These are phyloP conservation scores for Halyomorpha halys DNA, from an alignment of 1,140 invertebrate species.

Conservation along the genomic window DNA sequence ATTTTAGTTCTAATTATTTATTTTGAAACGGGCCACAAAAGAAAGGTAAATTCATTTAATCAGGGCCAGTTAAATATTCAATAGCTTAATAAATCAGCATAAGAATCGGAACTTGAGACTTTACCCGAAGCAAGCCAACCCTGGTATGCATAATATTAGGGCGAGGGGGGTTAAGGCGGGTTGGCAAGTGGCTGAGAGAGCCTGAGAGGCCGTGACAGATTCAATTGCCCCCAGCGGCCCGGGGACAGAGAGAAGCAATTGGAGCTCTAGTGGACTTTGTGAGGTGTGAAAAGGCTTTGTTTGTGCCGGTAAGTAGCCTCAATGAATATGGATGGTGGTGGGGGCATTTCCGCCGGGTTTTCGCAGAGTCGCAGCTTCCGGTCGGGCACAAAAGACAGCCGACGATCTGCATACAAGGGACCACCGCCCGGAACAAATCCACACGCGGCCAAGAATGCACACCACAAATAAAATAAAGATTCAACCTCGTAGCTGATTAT, in stretches of 20 bases:
- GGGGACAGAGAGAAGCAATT: not conserved
- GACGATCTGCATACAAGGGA: not conserved
- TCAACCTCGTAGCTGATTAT: too few relatives aligned
- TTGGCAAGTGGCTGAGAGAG: not conserved
- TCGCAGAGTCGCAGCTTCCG: constrained; percentile 11
- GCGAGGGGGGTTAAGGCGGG: not conserved
- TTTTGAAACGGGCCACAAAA: too few relatives aligned
- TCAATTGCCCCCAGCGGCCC: not conserved
- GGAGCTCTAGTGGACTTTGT: constrained; percentile 3
- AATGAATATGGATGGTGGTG: constrained; percentile 15
- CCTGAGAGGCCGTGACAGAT: not conserved
- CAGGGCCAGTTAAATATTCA: too few relatives aligned
- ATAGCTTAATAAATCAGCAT: too few relatives aligned
- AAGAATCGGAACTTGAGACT: too few relatives aligned
- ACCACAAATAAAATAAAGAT: too few relatives aligned
- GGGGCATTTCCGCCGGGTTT: constrained; percentile 8
- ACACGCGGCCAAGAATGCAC: too few relatives aligned
- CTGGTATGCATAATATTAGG: too few relatives aligned
- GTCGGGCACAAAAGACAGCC: constrained; percentile 1
- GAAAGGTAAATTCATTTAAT: too few relatives aligned
- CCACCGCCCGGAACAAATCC: not conserved
- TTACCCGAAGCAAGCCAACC: too few relatives aligned
- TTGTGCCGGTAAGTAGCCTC: constrained; percentile 11
- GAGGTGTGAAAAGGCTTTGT: constrained; percentile 19
- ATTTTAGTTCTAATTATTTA: too few relatives aligned